Percentiles rank a stretch among this genome's conserved stretches.
Evolutionary conservation across 2,113 vertebrate species (phyloP).

Genomic region (Crotalus viridis): DNA sequence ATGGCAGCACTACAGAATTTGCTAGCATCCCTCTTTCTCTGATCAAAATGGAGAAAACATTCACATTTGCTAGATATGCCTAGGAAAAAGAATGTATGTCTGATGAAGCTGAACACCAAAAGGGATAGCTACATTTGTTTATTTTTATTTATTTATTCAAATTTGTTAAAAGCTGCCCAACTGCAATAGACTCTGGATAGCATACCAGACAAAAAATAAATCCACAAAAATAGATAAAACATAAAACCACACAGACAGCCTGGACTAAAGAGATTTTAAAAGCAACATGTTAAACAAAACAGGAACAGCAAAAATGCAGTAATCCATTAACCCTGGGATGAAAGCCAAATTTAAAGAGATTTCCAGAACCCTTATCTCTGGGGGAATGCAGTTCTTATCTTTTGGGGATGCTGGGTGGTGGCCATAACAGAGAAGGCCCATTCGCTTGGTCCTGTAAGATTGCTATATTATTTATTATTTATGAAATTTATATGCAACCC

Average conservation of each 20-base stretch:
- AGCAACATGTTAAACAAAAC: neutral
- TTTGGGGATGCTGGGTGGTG: neutral
- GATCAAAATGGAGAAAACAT: neutral
- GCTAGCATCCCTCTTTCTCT: neutral
- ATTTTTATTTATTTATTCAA: neutral
- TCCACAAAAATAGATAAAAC: neutral
- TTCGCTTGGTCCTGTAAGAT: neutral
- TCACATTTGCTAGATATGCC: neutral
- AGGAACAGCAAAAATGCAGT: neutral
- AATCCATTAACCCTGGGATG: neutral
- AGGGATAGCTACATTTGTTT: neutral
- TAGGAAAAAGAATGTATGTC: neutral
- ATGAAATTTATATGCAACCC: neutral
- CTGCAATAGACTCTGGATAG: neutral
- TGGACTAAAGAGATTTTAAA: neutral
- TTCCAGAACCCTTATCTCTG: neutral
- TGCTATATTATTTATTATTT: neutral
- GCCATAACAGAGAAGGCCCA: neutral
- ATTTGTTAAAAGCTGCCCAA: neutral
- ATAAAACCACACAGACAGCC: neutral
- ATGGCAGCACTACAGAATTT: neutral
- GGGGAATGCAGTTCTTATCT: neutral
- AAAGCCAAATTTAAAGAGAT: neutral
- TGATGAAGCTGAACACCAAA: neutral
- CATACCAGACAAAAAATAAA: neutral